Percentiles rank a stretch among this genome's conserved stretches.
phyloP scores from a whole-genome alignment of 2,797 vertebrate species.

The Hozukius guyotensis region DNA sequence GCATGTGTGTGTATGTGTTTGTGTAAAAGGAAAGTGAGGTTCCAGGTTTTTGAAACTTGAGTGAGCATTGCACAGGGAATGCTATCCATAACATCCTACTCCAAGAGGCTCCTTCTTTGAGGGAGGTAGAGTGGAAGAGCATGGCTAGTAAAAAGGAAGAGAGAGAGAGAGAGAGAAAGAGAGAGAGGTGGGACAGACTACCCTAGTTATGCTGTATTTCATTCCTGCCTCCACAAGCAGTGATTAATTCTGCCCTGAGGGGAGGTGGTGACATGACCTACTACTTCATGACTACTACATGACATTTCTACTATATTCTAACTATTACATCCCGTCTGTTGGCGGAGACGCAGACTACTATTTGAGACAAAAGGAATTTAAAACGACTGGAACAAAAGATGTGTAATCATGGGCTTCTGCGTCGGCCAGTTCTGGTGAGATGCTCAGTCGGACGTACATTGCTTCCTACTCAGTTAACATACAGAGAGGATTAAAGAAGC shows the following conservation, averaged over 20 bases:
- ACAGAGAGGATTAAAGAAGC: not conserved
- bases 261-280: conserved; percentile 52
- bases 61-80: conserved; percentile 51
- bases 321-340: conserved; percentile 33
- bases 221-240: conserved; percentile 44
- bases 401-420: not conserved
- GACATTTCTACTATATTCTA: conserved; percentile 50
- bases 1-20: not conserved
- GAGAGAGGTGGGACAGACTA: conserved; percentile 13
- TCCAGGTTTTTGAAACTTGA: conserved; percentile 60
- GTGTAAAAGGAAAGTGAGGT: conserved; percentile 37
- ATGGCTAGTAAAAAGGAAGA: not conserved
- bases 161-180: not conserved
- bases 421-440: not conserved
- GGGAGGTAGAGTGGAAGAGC: not conserved
- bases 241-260: conserved; percentile 52
- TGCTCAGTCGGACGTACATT: not conserved
- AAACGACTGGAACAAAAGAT: not conserved
- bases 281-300: conserved; percentile 42
- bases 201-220: conserved; percentile 22
- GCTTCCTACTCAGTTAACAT: not conserved
- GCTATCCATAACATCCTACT: conserved; percentile 67
- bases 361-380: conserved; percentile 6
- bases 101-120: conserved; percentile 28
- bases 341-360: conserved; percentile 2